A percentile compares a stretch with the other conserved stretches of the same genome.
Conservation (phyloP, 2,797 vertebrate genomes). For the Urosaurus nigricauda region DNA sequence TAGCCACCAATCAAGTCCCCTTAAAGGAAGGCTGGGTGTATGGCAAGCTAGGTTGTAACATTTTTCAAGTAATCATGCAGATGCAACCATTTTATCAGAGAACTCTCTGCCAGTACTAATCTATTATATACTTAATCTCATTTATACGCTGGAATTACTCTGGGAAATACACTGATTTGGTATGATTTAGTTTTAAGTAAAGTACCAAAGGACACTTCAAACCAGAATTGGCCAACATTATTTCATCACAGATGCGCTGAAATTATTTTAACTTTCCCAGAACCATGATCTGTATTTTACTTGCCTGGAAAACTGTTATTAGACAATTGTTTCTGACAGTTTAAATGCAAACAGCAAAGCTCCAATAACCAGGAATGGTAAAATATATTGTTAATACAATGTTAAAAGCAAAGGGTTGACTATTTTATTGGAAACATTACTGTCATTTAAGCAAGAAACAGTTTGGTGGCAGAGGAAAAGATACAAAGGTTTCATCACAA, state of each 20-base stretch:
- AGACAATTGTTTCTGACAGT: constrained; percentile 64
- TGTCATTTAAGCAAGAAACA: constrained; percentile 55
- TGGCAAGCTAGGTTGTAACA: background rate
- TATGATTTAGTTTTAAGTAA: constrained; percentile 53
- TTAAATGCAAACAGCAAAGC: constrained; percentile 66
- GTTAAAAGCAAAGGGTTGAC: constrained; percentile 56
- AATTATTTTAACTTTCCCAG: constrained; percentile 54
- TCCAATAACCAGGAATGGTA: constrained; percentile 61
- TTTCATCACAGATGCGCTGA: constrained; percentile 52
- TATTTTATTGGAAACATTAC: constrained; percentile 33
- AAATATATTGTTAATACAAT: constrained; percentile 60
- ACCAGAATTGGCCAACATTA: constrained; percentile 32
- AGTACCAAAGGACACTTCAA: constrained; percentile 26
- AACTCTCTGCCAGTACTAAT: background rate
- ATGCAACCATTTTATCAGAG: background rate
- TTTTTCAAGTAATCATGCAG: constrained; percentile 15
- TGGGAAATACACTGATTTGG: background rate
- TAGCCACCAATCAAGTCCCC: constrained; percentile 3
- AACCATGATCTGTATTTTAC: constrained; percentile 61
- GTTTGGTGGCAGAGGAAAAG: background rate
- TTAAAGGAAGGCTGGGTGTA: background rate
- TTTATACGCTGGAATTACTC: constrained; percentile 31
- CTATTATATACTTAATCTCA: background rate
- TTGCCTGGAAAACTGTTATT: constrained; percentile 60
- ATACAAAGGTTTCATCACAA: no score